Percentiles rank a stretch among this genome's conserved stretches.
These are phyloP conservation scores for Thermophis baileyi DNA, from an alignment of 2,113 vertebrate species.

Conservation along the genomic window DNA sequence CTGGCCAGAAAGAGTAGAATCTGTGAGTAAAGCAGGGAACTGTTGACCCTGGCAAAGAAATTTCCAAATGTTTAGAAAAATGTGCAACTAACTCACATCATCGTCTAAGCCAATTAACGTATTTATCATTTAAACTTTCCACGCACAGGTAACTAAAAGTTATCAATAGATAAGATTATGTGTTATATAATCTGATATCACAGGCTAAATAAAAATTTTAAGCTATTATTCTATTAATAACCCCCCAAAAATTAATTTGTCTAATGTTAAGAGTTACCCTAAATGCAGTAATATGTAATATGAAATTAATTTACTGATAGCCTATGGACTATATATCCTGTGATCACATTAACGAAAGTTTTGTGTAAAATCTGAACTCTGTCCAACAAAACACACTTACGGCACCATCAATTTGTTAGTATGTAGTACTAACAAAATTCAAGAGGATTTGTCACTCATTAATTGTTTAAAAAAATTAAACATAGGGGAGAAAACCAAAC, in stretches of 20 bases:
- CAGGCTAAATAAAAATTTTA: too few species aligned
- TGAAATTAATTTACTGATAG: not conserved
- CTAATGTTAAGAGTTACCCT: not conserved
- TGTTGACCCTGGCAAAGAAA: constrained; percentile 76
- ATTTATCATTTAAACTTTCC: not conserved
- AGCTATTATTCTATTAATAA: not conserved
- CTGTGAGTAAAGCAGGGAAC: constrained; percentile 84
- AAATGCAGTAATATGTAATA: not conserved
- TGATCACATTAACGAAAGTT: not conserved
- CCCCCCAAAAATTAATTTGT: not conserved
- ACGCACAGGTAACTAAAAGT: not conserved
- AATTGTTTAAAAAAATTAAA: not conserved
- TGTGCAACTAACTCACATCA: not conserved
- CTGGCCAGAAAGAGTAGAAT: constrained; percentile 77
- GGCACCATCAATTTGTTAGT: not conserved
- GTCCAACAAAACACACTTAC: not conserved
- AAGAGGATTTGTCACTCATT: not conserved
- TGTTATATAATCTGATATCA: too few species aligned
- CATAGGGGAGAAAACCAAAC: not conserved
- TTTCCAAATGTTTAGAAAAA: not conserved
- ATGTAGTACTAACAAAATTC: not conserved
- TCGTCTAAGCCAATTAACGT: not conserved
- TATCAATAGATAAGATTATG: not conserved
- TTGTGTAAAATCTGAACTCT: not conserved
- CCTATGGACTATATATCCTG: not conserved